Percentiles rank a stretch among this genome's conserved stretches.
Conservation (phyloP, 2,113 vertebrate genomes). For the Oncorhynchus masou region DNA sequence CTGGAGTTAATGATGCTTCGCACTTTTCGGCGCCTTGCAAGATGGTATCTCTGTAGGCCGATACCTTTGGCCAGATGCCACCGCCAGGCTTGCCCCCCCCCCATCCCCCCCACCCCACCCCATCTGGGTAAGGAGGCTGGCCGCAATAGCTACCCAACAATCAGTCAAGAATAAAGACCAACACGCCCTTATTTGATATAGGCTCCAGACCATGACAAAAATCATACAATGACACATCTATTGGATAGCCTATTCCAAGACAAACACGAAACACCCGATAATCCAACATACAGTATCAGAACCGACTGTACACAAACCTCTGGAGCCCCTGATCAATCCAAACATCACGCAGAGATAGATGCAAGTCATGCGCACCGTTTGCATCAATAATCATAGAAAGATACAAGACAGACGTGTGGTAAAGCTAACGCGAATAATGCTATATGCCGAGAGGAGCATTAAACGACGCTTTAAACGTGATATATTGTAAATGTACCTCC, state of each 20-base stretch:
- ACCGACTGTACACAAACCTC: too few relatives aligned
- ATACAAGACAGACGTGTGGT: too few relatives aligned
- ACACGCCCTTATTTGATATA: neutral
- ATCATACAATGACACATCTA: neutral
- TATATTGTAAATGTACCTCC: too few relatives aligned
- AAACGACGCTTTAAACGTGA: too few relatives aligned
- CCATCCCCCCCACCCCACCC: neutral
- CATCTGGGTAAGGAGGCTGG: neutral
- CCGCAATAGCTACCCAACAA: neutral
- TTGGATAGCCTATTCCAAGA: neutral
- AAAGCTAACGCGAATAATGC: too few relatives aligned
- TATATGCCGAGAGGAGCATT: too few relatives aligned
- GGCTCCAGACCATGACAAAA: neutral
- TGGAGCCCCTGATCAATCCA: too few relatives aligned
- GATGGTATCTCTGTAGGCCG: slow-evolving; percentile 23
- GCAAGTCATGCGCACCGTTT: too few relatives aligned
- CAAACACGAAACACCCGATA: neutral
- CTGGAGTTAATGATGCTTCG: slow-evolving; percentile 22
- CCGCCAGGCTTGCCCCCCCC: neutral
- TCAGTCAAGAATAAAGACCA: neutral
- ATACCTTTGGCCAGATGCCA: neutral
- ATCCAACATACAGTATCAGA: neutral
- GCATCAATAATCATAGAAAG: too few relatives aligned
- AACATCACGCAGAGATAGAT: too few relatives aligned
- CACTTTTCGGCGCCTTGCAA: slow-evolving; percentile 20